Evolutionary conservation across 2,113 vertebrate genomes (phyloP), one percentile per base, ranked within the genome.

Genomic region (Ageneiosus marmoratus): DNA sequence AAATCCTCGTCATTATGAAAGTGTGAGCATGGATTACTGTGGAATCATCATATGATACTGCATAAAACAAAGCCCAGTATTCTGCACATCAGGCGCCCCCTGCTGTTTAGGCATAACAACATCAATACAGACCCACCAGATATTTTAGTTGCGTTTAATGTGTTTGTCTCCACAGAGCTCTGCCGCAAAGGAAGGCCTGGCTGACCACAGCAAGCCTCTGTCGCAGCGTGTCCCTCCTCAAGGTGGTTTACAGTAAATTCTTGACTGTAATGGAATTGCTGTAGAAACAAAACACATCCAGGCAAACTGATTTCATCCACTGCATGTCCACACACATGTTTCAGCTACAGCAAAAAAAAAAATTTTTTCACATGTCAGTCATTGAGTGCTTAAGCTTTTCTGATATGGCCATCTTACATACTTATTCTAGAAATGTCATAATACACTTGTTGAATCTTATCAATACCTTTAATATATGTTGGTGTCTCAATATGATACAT

Each of bases 161-260:
- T 91, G 51, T 94, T 1, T 95, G 88, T 96, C 94, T 89, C 63
- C 22, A 51, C 95, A 99, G 98, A 95, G 93, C 80, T 94, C 95
- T 93, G 91, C 92, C 51, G 90, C 91, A 84, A 97, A 98, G 93
- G 97, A 98, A 88, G 94, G 94, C 81, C 79, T 82, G 82, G 51
- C 91, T 50, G 97, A 98, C 88, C 91, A 94, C 81, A 95, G 90
- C 95, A 98, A 96, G 95, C 93, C 94, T 89, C 93, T 95, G 55
- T 94, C 94, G 86, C 97, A 97, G 92, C 96, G 97, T 84, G 95
- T 96, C 89, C 95, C 96, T 87, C 96, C 97, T 89, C 98, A 99
- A 99, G 98, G 98, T 98, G 96, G 94, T 97, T 95, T 97, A 95
- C 95, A 96, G 94, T 96, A 95, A 90, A 96, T 95, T 95, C 95